These are phyloP conservation scores for Spilarctia lutea DNA, from an alignment of 2,888 invertebrate species.

Conservation along the genomic window DNA sequence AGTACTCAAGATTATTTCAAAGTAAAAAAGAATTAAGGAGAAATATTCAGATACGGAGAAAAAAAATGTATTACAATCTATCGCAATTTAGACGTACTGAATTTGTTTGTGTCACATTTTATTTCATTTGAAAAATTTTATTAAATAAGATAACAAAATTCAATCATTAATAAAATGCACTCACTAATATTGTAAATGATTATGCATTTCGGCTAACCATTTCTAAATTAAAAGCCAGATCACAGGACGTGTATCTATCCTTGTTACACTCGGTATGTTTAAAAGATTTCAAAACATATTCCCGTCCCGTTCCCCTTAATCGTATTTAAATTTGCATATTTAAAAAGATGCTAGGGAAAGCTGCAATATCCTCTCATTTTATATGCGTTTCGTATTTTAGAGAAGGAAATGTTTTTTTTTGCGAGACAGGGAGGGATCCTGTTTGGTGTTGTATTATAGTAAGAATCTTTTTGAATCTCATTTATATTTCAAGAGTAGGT, in stretches of 20 bases:
- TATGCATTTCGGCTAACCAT: slow-evolving; percentile 63
- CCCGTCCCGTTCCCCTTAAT: slow-evolving; percentile 62
- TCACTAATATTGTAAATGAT: slow-evolving; percentile 56
- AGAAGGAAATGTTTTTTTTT: slow-evolving; percentile 57
- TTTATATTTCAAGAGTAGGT: slow-evolving; percentile 24
- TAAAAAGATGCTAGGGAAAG: slow-evolving; percentile 63
- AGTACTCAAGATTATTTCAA: too few relatives aligned
- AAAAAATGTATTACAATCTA: too few relatives aligned
- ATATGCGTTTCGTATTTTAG: slow-evolving; percentile 68
- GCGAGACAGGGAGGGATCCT: slow-evolving; percentile 36
- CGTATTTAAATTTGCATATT: slow-evolving; percentile 75
- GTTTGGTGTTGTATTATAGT: slow-evolving; percentile 45
- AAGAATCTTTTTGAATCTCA: slow-evolving; percentile 30
- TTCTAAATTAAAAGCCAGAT: slow-evolving; percentile 41
- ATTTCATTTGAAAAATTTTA: not conserved
- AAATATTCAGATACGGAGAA: too few relatives aligned
- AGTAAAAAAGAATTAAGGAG: too few relatives aligned
- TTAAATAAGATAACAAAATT: not conserved
- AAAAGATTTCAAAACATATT: slow-evolving; percentile 31
- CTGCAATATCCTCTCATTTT: slow-evolving; percentile 70
- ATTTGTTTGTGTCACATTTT: not conserved
- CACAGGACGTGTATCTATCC: slow-evolving; percentile 38
- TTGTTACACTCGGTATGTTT: slow-evolving; percentile 39
- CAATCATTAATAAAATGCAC: slow-evolving; percentile 36
- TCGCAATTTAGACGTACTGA: too few relatives aligned